phyloP scores from a whole-genome alignment of 2,797 vertebrate species.

The Orientallactaga sibirica region DNA sequence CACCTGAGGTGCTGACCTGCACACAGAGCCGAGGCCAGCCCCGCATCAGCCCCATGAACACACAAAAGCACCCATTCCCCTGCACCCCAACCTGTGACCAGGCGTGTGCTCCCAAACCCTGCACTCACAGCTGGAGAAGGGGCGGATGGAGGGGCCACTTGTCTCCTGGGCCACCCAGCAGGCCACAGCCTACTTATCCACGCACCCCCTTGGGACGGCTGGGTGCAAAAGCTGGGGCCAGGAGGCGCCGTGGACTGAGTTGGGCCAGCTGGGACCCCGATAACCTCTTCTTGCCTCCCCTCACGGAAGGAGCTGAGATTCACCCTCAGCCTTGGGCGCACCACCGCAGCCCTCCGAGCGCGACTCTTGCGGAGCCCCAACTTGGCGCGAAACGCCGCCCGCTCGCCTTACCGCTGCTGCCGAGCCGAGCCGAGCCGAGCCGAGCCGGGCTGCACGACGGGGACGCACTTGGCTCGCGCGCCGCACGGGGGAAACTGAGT shows the following conservation, averaged over 20 bases:
- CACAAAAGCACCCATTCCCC: background rate
- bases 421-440: background rate
- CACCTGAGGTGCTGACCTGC: constrained; percentile 21
- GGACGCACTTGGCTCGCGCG: constrained; percentile 35
- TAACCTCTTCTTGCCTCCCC: background rate
- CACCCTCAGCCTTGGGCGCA: no score
- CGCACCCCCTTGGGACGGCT: background rate
- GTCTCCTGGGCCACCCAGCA: background rate
- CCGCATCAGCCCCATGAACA: background rate
- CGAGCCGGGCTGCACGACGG: background rate
- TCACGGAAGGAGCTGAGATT: background rate
- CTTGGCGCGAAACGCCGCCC: background rate
- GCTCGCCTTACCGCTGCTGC: constrained; percentile 23
- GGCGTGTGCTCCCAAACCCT: background rate
- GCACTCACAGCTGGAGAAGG: background rate
- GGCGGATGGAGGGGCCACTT: background rate
- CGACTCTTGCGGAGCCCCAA: background rate
- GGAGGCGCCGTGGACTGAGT: background rate
- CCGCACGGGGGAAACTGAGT: constrained; percentile 29
- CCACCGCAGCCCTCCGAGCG: background rate
- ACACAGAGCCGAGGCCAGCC: background rate
- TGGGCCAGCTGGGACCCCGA: background rate
- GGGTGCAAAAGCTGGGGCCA: background rate
- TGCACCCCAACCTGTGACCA: background rate
- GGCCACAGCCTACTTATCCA: background rate